These are phyloP conservation scores for Hormaphis cornu DNA, from an alignment of 1,140 invertebrate species.

Conservation along the genomic window DNA sequence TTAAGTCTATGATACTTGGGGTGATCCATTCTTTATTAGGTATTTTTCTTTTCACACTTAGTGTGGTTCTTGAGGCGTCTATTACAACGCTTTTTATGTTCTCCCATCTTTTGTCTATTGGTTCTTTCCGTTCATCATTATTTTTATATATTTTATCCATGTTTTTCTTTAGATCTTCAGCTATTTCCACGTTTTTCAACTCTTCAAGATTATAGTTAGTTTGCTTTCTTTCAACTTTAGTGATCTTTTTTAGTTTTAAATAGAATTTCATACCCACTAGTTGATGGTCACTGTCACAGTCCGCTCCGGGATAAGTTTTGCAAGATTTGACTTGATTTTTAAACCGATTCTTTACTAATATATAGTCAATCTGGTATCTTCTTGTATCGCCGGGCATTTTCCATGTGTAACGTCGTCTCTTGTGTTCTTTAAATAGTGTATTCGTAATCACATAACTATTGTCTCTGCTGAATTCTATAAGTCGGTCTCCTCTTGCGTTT, in stretches of 20 bases:
- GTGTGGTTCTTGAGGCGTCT: neutral
- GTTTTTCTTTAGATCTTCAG: neutral
- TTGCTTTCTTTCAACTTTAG: neutral
- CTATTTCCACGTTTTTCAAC: neutral
- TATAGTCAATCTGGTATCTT: slow-evolving; percentile 36
- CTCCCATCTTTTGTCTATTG: neutral
- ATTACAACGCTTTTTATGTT: neutral
- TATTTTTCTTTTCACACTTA: neutral
- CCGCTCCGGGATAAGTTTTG: slow-evolving; percentile 29
- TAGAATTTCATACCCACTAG: neutral
- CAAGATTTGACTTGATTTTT: slow-evolving; percentile 10
- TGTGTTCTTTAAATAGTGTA: slow-evolving; percentile 34
- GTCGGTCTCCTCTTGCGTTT: slow-evolving; percentile 35
- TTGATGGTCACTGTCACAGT: slow-evolving; percentile 32
- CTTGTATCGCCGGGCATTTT: slow-evolving; percentile 33
- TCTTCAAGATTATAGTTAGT: neutral
- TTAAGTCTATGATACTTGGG: neutral
- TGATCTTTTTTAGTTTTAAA: neutral
- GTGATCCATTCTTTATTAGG: slow-evolving; percentile 5
- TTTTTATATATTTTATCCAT: neutral
- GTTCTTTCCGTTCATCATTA: neutral
- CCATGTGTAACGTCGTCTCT: slow-evolving; percentile 35
- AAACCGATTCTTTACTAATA: slow-evolving; percentile 23
- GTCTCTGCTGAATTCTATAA: slow-evolving; percentile 21
- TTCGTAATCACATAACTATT: slow-evolving; percentile 31